Percentiles rank a stretch among this genome's conserved stretches.
Conservation (phyloP, 2,888 invertebrate species). For the Cheilosia vulpina region DNA sequence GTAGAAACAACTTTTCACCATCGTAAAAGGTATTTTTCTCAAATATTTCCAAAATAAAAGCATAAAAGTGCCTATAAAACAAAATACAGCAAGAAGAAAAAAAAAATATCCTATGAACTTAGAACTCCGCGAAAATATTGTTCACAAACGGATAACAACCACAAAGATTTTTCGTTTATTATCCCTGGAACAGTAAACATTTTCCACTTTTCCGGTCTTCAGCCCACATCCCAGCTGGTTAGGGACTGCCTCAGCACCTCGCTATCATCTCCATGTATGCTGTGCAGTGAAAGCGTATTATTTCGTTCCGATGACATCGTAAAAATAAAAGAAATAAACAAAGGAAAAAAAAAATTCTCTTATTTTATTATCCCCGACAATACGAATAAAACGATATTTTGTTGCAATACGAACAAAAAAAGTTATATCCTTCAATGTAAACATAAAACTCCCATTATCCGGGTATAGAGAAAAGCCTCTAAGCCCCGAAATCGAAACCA, state of each 20-base stretch:
- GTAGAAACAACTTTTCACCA: conserved; percentile 60
- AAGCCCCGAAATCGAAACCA: conserved; percentile 16
- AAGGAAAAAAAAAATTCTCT: conserved; percentile 10
- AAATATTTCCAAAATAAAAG: conserved; percentile 66
- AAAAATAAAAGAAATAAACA: conserved; percentile 50
- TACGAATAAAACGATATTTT: conserved; percentile 22
- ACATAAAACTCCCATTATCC: conserved; percentile 45
- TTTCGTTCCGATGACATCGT: conserved; percentile 59
- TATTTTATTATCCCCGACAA: conserved; percentile 40
- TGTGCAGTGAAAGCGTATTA: conserved; percentile 33
- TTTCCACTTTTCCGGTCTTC: conserved; percentile 64
- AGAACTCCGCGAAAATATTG: conserved; percentile 41
- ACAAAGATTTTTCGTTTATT: conserved; percentile 63
- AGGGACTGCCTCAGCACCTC: neutral
- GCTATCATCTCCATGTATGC: neutral
- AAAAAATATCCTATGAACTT: conserved; percentile 3
- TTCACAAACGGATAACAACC: conserved; percentile 65
- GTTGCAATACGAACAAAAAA: conserved; percentile 1
- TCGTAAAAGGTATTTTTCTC: conserved; percentile 66
- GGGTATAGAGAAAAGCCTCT: conserved; percentile 3
- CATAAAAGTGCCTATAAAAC: conserved; percentile 55
- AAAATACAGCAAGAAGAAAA: neutral
- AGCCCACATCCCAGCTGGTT: neutral
- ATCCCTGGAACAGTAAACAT: conserved; percentile 60
- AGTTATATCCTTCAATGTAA: neutral